phyloP scores from a whole-genome alignment of 2,888 invertebrate species.

The Agonopterix alstromeriana region DNA sequence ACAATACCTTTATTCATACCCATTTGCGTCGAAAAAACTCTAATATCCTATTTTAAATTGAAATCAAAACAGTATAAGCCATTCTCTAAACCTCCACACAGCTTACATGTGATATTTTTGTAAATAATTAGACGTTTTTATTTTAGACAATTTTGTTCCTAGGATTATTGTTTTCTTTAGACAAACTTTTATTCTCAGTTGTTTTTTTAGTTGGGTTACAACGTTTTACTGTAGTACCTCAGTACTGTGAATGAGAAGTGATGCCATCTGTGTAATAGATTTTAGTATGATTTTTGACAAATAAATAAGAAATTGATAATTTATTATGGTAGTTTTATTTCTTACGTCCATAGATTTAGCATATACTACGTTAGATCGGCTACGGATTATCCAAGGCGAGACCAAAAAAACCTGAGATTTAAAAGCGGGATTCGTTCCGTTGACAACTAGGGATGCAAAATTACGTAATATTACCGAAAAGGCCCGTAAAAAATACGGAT shows the following conservation, averaged over 20 bases:
- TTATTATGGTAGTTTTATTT: conserved; percentile 11
- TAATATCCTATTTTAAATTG: too few relatives aligned
- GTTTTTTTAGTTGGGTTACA: conserved; percentile 16
- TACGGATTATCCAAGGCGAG: too few relatives aligned
- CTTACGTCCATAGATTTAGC: too few relatives aligned
- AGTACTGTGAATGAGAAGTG: conserved; percentile 17
- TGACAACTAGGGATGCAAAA: too few relatives aligned
- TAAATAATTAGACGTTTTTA: conserved; percentile 16
- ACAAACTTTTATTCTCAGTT: conserved; percentile 20
- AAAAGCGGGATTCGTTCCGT: too few relatives aligned
- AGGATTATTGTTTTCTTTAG: conserved; percentile 23
- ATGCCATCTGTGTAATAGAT: conserved; percentile 40
- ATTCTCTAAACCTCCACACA: conserved; percentile 12
- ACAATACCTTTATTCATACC: too few relatives aligned
- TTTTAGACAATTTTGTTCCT: conserved; percentile 34
- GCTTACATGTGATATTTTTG: conserved; percentile 35
- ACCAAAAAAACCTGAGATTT: too few relatives aligned
- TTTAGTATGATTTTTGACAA: conserved; percentile 45
- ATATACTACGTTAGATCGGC: too few relatives aligned
- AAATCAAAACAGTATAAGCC: too few relatives aligned
- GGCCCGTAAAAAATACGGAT: too few relatives aligned
- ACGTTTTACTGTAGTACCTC: conserved; percentile 15
- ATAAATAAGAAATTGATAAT: conserved; percentile 43
- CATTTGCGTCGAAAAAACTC: too few relatives aligned
- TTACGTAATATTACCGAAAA: too few relatives aligned